These are phyloP conservation scores for Ara ararauna DNA, from an alignment of 2,797 vertebrate genomes.

Conservation along the genomic window DNA sequence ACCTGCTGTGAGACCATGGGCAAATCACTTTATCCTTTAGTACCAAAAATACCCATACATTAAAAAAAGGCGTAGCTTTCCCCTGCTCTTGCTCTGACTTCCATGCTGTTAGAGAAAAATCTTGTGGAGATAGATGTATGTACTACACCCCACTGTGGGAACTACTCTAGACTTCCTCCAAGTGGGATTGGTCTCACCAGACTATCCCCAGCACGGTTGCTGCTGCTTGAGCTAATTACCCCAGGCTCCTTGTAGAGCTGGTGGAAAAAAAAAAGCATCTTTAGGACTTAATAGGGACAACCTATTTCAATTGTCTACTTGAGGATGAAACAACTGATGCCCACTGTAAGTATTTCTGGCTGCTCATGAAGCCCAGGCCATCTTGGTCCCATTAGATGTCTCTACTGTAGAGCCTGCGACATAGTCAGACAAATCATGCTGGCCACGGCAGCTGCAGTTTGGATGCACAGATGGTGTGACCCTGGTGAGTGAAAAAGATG, in stretches of 20 bases:
- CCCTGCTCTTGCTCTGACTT: background rate
- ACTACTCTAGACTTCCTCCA: background rate
- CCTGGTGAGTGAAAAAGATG: background rate
- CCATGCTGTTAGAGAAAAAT: background rate
- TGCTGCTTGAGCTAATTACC: background rate
- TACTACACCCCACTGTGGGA: background rate
- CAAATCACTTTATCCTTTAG: background rate
- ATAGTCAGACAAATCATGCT: background rate
- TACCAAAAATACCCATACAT: background rate
- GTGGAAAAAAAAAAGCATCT: background rate
- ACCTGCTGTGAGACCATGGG: background rate
- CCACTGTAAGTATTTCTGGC: background rate
- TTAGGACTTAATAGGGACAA: background rate
- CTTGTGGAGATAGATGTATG: background rate
- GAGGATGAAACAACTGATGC: background rate
- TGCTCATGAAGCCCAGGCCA: background rate
- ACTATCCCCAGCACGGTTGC: background rate
- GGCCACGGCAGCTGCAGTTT: background rate
- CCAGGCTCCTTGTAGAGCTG: background rate
- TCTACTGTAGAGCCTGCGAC: background rate
- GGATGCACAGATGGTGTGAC: background rate
- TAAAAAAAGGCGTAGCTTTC: background rate
- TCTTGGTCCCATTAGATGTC: background rate
- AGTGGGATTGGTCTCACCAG: background rate
- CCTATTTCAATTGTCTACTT: background rate